Base-by-base conservation (phyloP, 2,888 invertebrate species). In the Thumatha senex region DNA sequence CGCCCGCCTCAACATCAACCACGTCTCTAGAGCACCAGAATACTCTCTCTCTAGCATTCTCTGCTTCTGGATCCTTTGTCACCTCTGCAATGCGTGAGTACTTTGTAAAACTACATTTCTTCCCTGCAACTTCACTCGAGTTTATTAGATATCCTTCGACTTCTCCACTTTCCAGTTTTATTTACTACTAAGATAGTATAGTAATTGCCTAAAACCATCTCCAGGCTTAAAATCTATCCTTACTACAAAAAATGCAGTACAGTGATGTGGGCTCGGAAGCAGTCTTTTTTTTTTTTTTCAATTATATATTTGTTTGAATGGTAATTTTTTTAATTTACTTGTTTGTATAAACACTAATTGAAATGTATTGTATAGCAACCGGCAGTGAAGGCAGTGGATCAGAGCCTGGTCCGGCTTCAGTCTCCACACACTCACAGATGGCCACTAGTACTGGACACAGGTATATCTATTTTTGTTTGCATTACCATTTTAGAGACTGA, bases 1-100 rank as follows among this genome's bases (percentile, higher is more conserved):
- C 83, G 60, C 92, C 82, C 10, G 89, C 91, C 0, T 88, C 90
- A 5, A 86, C 90, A 0, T 93, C 92, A 2, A 82, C 91, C 30
- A 88, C 92, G 0, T 89, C 92, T 0, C 77, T 93, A 2, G 93
- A 93, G 45, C 86, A 89, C 77, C 65, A 66, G 39, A 88, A 86
- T 59, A 92, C 92, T 56, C 76, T 92, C 42, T 87, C 89, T 0
- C 71, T 89, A 10, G 88, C 91, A 0, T 89, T 90, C 72, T 88
- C 90, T 1, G 86, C 89, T 1, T 88, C 89, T 0, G 89, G 89
- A 2, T 89, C 89, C 0, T 90, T 89, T 57, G 83, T 91, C 40
- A 78, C 88, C 35, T 80, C 80, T 41, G 72, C 82, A 31, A 69
- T 86, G 62, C 74, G 89, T 88, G 60, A 84, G 86, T 81, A 36